These are phyloP conservation scores for Plestiodon gilberti DNA, from an alignment of 2,113 vertebrate genomes.

Conservation along the genomic window DNA sequence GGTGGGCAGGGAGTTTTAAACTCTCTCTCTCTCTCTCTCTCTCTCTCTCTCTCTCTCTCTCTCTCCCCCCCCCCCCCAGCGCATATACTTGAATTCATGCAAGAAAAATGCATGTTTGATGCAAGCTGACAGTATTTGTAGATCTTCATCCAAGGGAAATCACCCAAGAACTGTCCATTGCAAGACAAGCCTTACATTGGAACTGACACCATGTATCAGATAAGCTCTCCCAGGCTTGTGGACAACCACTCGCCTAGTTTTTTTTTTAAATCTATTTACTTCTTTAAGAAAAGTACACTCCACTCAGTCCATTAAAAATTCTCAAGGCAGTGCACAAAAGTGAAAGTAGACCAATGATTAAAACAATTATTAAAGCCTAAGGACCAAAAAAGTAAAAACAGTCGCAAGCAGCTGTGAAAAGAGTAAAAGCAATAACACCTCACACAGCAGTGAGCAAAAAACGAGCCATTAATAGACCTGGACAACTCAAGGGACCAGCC, in stretches of 20 bases:
- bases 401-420: neutral
- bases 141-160: neutral
- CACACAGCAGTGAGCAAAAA: neutral
- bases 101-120: too few relatives aligned
- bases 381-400: neutral
- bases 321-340: neutral
- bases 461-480: neutral
- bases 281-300: neutral
- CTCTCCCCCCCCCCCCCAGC: too few relatives aligned
- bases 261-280: neutral
- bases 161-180: neutral
- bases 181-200: neutral
- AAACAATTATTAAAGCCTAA: neutral
- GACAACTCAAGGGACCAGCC: neutral
- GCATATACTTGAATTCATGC: too few relatives aligned
- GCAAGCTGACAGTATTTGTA: neutral
- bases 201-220: neutral
- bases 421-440: neutral
- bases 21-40: too few relatives aligned
- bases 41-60: too few relatives aligned
- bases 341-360: neutral
- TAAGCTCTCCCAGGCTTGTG: neutral
- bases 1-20: too few relatives aligned
- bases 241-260: neutral
- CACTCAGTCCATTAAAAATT: neutral